Base-by-base conservation (phyloP, 2,113 vertebrate species). In the Tenebrosternarchus preto region DNA sequence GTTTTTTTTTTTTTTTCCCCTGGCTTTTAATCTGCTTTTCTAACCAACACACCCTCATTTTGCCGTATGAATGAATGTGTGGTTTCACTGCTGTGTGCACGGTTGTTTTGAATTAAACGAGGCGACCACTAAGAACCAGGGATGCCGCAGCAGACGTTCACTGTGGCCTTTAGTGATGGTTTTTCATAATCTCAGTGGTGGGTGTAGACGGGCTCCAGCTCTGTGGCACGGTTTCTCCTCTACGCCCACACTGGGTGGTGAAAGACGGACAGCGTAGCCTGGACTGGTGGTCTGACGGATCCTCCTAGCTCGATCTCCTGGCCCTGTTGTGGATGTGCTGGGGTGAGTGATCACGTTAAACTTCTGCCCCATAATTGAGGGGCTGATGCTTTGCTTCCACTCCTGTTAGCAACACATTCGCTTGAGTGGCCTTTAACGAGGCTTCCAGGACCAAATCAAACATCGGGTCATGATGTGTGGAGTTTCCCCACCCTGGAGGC, bases 341-440 rank as follows among this genome's bases (percentile, higher is more conserved):
- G 33, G 25, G 7, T 11, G 20, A 50, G 60, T 29, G 46, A 53
- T 11, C 25, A 31, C 27, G 25, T 33, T 74, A 20, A 74, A 39
- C 31, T 60, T 50, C 9, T 50, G 43, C 11, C 43, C 27, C 46
- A 31, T 31, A 29, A 31, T 53, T 72, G 29, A 50, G 25, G 1
- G 55, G 9, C 11, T 50, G 12, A 9, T 8, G 43, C 11, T 31
- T 7, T 57, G 16, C 61, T 16, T 12, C 73, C 73, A 11, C 83
- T 83, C 79, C 64, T 82, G 72, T 84, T 80, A 86, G 68, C 85
- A 81, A 76, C 74, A 25, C 73, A 66, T 84, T 78, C 78, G 77
- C 73, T 82, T 82, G 57, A 55, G 68, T 6, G 46, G 50, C 43
- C 24, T 78, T 77, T 61, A 76, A 78, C 72, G 36, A 70, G 64